Conservation (phyloP, 2,888 invertebrate genomes). For the Cryptocheilus praepositus region DNA sequence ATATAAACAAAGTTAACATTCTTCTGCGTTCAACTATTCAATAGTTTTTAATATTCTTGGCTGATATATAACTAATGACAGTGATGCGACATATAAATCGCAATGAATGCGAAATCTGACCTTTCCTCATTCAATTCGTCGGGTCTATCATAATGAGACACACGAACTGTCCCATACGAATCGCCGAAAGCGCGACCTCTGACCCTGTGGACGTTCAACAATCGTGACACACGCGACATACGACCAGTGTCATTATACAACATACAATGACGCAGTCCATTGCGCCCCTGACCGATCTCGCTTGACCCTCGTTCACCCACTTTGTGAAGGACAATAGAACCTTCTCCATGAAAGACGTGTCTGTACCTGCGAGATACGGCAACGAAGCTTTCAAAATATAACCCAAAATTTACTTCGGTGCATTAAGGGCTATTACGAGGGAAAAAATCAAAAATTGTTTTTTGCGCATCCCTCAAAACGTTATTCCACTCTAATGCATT, state of each 20-base stretch:
- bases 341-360: conserved; percentile 25
- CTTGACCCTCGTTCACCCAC: conserved; percentile 55
- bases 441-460: too few relatives aligned
- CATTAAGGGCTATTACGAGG: too few relatives aligned
- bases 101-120: too few relatives aligned
- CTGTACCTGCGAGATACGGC: conserved; percentile 23
- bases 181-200: conserved; percentile 55
- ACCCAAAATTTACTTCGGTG: too few relatives aligned
- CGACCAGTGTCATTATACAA: conserved; percentile 63
- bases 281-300: conserved; percentile 53
- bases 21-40: too few relatives aligned
- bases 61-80: too few relatives aligned
- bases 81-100: too few relatives aligned
- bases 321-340: conserved; percentile 52
- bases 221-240: conserved; percentile 58
- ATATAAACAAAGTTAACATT: too few relatives aligned
- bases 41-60: too few relatives aligned
- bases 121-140: too few relatives aligned
- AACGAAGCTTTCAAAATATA: too few relatives aligned
- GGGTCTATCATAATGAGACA: conserved; percentile 60
- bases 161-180: conserved; percentile 46
- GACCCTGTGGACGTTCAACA: conserved; percentile 52
- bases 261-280: conserved; percentile 60
- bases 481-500: neutral
- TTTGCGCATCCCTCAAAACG: neutral